Base-by-base conservation (phyloP, 2,797 vertebrate genomes). In the Acanthornis magna region DNA sequence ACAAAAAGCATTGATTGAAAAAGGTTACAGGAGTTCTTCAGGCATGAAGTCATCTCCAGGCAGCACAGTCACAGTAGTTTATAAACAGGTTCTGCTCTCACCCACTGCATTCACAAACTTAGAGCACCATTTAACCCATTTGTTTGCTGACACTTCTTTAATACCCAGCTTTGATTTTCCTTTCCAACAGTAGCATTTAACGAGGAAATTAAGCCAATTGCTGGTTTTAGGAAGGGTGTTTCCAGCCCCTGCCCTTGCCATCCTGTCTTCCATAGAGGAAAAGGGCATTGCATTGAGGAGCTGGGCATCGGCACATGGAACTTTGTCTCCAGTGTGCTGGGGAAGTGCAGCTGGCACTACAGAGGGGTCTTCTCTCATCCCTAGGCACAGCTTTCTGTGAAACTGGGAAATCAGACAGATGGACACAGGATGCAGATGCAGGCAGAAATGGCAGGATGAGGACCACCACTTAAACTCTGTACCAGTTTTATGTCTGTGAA, bases 11-110 rank as follows among this genome's bases (percentile, higher is more conserved):
- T 91, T 2, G 0, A 85, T 14, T 90, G 85, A 90, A 50, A 94
- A 96, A 94, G 89, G 93, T 88, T 95, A 91, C 60, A 51, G 34
- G 74, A 94, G 75, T 79, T 87, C 80, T 82, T 95, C 89, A 95
- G 85, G 83, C 94, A 80, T 83, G 91, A 95, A 93, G 80, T 70
- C 85, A 89, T 93, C 61, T 90, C 62, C 80, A 93, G 65, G 80
- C 85, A 93, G 77, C 58, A 81, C 55, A 88, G 76, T 38, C 2
- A 2, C 34, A 85, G 71, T 74, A 74, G 73, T 87, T 95, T 88
- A 88, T 82, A 57, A 87, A 73, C 80, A 86, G 71, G 42, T 71
- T 95, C 53, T 88, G 57, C 61, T 89, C 65, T 82, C 73, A 85
- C 42, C 70, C 62, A 42, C 78, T 93, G 60, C 5, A 4, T 54